Evolutionary conservation across 1,140 invertebrate genomes (phyloP).

Genomic region (Cataglyphis hispanica): DNA sequence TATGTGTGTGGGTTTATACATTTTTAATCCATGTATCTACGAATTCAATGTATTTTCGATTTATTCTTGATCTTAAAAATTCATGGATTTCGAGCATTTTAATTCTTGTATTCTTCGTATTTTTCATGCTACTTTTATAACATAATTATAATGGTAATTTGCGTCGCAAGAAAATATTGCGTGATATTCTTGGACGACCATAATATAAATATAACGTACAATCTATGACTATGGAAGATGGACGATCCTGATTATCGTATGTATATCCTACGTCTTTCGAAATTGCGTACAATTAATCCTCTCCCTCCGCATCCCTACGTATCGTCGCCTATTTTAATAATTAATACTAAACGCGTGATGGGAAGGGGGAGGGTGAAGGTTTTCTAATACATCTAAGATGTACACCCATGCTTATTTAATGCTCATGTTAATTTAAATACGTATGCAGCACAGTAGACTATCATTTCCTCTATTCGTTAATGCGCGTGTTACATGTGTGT

Average conservation of each 20-base stretch:
- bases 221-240: conserved; percentile 56
- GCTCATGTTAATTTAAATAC: conserved; percentile 76
- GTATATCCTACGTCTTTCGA: not conserved
- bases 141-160: not conserved
- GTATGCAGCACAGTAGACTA: conserved; percentile 78
- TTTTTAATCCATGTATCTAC: not conserved
- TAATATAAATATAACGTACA: conserved; percentile 20
- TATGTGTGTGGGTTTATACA: not conserved
- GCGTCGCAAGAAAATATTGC: not conserved
- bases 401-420: conserved; percentile 80
- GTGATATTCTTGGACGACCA: not conserved
- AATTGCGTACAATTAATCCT: not conserved
- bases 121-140: not conserved
- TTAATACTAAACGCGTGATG: conserved; percentile 74
- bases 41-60: not conserved
- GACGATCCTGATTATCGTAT: conserved; percentile 37
- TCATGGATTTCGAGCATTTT: not conserved
- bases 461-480: conserved; percentile 73
- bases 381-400: conserved; percentile 78
- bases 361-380: conserved; percentile 67
- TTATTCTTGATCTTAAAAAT: not conserved
- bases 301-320: conserved; percentile 34
- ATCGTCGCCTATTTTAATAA: conserved; percentile 60
- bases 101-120: not conserved
- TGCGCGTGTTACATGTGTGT: conserved; percentile 63